Conservation (phyloP, 2,113 vertebrate species). For the Osmerus eperlanus region DNA sequence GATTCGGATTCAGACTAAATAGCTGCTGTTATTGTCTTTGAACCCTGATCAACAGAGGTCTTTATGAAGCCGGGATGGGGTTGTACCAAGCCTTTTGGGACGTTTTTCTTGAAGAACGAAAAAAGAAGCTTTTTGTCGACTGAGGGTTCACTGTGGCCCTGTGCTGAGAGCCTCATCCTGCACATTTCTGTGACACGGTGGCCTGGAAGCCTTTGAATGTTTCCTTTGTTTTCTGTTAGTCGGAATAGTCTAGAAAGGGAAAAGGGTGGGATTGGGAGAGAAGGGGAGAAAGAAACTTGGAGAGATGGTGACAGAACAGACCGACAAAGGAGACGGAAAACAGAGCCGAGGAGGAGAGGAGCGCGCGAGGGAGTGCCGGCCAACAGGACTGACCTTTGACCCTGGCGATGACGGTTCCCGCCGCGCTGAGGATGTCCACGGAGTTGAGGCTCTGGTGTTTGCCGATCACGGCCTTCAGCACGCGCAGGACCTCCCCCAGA, state of each 20-base stretch:
- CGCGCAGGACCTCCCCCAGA: conserved; percentile 85
- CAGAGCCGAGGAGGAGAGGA: conserved; percentile 43
- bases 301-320: background rate
- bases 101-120: too few relatives aligned
- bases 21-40: conserved; percentile 34
- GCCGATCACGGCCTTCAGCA: conserved; percentile 85
- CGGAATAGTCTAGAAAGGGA: background rate
- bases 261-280: conserved; percentile 24
- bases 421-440: conserved; percentile 89
- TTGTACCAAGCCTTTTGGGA: too few relatives aligned
- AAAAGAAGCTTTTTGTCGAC: too few relatives aligned
- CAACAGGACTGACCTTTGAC: conserved; percentile 86
- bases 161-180: too few relatives aligned
- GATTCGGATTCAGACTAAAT: conserved; percentile 41
- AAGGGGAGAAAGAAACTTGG: conserved; percentile 26
- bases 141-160: too few relatives aligned
- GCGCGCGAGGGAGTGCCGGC: conserved; percentile 19
- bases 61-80: too few relatives aligned
- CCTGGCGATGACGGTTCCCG: conserved; percentile 88
- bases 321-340: conserved; percentile 58
- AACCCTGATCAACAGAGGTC: background rate
- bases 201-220: too few relatives aligned
- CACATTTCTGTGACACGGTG: too few relatives aligned
- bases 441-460: conserved; percentile 94
- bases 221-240: too few relatives aligned